Base-by-base conservation (phyloP, 2,888 invertebrate genomes). In the Acronicta leporina region DNA sequence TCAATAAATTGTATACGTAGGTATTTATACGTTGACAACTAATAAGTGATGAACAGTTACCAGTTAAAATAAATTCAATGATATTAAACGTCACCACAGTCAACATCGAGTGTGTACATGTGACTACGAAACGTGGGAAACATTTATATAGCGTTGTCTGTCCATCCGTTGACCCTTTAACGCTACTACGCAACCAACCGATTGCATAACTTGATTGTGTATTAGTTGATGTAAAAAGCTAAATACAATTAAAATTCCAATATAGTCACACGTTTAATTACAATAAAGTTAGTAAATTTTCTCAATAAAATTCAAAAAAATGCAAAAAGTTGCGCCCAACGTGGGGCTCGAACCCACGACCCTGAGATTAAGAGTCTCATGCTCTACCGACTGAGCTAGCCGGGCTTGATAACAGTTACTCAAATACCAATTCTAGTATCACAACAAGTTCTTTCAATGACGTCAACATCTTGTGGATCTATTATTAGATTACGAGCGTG, bases 301-400 rank as follows among this genome's bases (percentile, higher is more conserved):
- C 20, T 13, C 2, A 2, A 0, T 1, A 15, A 33, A 33, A 2
- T 56, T n/a, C 4, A 46, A 61, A 58, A 44, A 16, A 5, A 1
- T 4, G 9, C 55, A 77, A 82, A 83, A 88, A 86, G 82, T 71
- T 72, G 59, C 94, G 95, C 95, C 95, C 95, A 95, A 95, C 95
- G 95, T 95, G 95, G 95, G 95, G 95, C 95, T 95, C 95, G 95
- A 95, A 95, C 95, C 95, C 95, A 95, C 95, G 95, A 95, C 95
- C 95, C 95, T 95, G 95, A 95, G 95, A 95, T 95, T 95, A 95
- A 95, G 95, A 95, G 95, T 95, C 95, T 95, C 95, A 94, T 94
- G 94, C 94, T 94, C 94, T 94, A 94, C 94, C 93, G 94, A 94
- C 94, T 94, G 93, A 94, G 94, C 94, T 94, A 94, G 94, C 94